phyloP scores from a whole-genome alignment of 2,113 vertebrate genomes.

The Microtus montanus region DNA sequence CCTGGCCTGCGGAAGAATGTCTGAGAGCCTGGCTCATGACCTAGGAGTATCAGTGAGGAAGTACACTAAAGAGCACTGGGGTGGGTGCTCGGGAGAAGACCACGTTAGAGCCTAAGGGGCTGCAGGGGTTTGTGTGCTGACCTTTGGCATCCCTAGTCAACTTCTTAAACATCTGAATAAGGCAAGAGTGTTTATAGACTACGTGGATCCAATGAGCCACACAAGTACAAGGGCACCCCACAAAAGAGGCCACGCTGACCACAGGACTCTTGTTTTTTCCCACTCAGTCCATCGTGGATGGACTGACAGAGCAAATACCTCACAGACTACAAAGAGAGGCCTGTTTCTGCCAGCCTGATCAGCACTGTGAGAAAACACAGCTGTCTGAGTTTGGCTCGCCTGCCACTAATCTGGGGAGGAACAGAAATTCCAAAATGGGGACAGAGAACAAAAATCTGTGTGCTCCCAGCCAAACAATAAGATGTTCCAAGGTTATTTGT shows the following conservation, averaged over 20 bases:
- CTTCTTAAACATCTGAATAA: conserved; percentile 9
- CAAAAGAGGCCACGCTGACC: background rate
- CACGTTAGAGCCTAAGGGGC: background rate
- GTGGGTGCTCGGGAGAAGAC: background rate
- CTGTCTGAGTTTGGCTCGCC: conserved; percentile 46
- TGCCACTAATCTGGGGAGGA: background rate
- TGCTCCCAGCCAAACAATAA: conserved; percentile 35
- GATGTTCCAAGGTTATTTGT: background rate
- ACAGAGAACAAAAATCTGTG: background rate
- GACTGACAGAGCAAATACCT: conserved; percentile 7
- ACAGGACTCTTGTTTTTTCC: background rate
- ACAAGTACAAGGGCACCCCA: background rate
- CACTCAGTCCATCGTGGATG: background rate
- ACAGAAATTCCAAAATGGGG: conserved; percentile 22
- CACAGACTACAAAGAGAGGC: conserved; percentile 36
- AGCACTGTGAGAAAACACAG: conserved; percentile 51
- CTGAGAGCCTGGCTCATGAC: background rate
- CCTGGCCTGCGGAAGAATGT: background rate
- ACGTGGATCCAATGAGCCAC: background rate
- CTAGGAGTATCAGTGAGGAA: background rate
- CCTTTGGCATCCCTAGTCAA: background rate
- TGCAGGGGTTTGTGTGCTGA: background rate
- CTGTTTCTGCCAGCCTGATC: conserved; percentile 11
- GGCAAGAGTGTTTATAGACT: background rate
- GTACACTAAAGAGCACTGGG: background rate